These are phyloP conservation scores for Eugnorisma glareosa DNA, from an alignment of 2,888 invertebrate genomes.

Conservation along the genomic window DNA sequence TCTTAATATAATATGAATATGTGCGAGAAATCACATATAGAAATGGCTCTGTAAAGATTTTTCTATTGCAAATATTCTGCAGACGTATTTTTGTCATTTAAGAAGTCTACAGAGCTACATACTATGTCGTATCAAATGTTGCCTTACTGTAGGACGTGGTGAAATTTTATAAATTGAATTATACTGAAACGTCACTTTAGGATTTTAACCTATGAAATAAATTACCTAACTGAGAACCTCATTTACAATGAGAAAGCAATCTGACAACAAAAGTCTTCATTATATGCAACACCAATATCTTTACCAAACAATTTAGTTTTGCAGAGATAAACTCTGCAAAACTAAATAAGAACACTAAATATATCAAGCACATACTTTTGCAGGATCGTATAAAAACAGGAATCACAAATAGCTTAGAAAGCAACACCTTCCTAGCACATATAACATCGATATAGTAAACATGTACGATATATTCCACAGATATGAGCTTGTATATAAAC, in stretches of 20 bases:
- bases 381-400: conserved; percentile 69
- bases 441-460: conserved; percentile 69
- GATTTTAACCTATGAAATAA: background rate
- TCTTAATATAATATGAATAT: background rate
- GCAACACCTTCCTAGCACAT: conserved; percentile 74
- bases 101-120: background rate
- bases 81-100: background rate
- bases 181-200: background rate
- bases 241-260: background rate
- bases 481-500: conserved; percentile 62
- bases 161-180: background rate
- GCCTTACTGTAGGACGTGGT: background rate
- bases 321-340: conserved; percentile 39
- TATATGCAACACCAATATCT: conserved; percentile 23
- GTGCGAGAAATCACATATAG: conserved; percentile 6
- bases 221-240: background rate
- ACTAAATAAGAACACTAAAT: conserved; percentile 20
- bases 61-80: background rate
- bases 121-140: background rate
- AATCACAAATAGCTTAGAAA: conserved; percentile 69
- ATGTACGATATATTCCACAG: conserved; percentile 52
- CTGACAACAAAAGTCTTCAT: background rate
- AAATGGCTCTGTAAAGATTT: conserved; percentile 3
- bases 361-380: conserved; percentile 32
- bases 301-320: conserved; percentile 25